These are phyloP conservation scores for Podocnemis expansa DNA, from an alignment of 2,113 vertebrate genomes.

Conservation along the genomic window DNA sequence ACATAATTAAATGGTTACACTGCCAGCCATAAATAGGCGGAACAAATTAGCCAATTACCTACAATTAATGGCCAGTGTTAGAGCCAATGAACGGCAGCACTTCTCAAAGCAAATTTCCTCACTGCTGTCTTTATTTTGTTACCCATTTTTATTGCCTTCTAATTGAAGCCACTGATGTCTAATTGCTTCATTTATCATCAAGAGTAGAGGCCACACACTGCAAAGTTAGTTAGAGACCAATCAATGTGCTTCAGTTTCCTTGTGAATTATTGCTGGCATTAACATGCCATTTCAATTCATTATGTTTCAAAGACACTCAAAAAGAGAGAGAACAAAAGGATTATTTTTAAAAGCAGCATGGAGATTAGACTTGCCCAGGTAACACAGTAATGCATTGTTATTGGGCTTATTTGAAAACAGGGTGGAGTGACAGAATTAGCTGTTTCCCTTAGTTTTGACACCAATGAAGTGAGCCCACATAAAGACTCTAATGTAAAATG, in stretches of 20 bases:
- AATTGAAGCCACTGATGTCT: constrained; percentile 67
- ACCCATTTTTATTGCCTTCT: constrained; percentile 62
- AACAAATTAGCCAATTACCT: constrained; percentile 57
- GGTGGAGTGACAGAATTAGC: background rate
- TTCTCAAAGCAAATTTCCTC: constrained; percentile 39
- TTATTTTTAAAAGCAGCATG: constrained; percentile 15
- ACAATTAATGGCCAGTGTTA: constrained; percentile 18
- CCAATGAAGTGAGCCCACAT: background rate
- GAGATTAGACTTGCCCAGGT: constrained; percentile 6
- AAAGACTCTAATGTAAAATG: constrained; percentile 29
- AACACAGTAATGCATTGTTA: background rate
- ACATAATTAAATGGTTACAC: background rate
- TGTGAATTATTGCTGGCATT: constrained; percentile 59
- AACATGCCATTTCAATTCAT: constrained; percentile 49
- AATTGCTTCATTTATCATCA: constrained; percentile 70
- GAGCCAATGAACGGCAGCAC: constrained; percentile 37
- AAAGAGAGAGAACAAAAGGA: constrained; percentile 11
- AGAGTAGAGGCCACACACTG: constrained; percentile 66
- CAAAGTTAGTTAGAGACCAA: constrained; percentile 59
- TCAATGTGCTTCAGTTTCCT: constrained; percentile 45
- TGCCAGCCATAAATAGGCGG: constrained; percentile 11
- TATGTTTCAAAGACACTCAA: constrained; percentile 48
- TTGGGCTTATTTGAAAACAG: background rate
- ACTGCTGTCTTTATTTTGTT: constrained; percentile 63
- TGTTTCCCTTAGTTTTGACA: background rate